Evolutionary conservation across 2,113 vertebrate species (phyloP), one percentile per base, ranked within the genome.

Genomic region (Antechinus flavipes): DNA sequence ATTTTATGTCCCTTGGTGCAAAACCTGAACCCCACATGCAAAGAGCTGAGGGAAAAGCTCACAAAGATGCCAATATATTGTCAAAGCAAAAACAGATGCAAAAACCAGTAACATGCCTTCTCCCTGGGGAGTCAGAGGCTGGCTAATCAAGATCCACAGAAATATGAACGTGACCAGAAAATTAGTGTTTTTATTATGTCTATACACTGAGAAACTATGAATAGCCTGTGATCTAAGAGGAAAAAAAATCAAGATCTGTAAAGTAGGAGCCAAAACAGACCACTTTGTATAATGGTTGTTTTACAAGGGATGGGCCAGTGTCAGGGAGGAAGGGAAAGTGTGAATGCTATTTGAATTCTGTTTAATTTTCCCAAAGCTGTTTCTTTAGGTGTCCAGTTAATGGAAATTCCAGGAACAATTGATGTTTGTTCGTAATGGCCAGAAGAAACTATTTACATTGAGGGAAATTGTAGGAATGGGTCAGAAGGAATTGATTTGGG

Each of bases 71-170:
- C 97, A 99, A 16, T 35, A 99, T 95, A 98, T 99, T 3, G 47
- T 99, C 95, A 99, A 99, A 96, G 99, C 99, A 97, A 99, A 99
- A 98, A 99, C 99, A 99, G 99, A 99, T 2, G 99, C 99, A 93
- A 99, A 99, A 96, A 99, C 99, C 97, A 99, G 99, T 89, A 99
- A 99, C 93, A 99, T 99, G 97, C 99, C 99, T 97, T 99, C 99
- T 95, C 99, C 99, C 0, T 99, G 99, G 96, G 99, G 99, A 99
- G 99, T 99, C 98, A 99, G 99, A 98, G 99, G 99, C 94, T 99
- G 49, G 49, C 49, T 49, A 49, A 49, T 49, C 49, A 98, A 96
- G 99, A 55, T 98, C 99, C 99, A 99, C 99, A 99, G 99, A 99
- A 99, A 99, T 99, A 99, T 0, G 99, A 99, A 99, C 99, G 99